Evolutionary conservation across 1,140 invertebrate species (phyloP), one percentile per base, ranked within the genome.

Genomic region (Oreohelix idahoensis): DNA sequence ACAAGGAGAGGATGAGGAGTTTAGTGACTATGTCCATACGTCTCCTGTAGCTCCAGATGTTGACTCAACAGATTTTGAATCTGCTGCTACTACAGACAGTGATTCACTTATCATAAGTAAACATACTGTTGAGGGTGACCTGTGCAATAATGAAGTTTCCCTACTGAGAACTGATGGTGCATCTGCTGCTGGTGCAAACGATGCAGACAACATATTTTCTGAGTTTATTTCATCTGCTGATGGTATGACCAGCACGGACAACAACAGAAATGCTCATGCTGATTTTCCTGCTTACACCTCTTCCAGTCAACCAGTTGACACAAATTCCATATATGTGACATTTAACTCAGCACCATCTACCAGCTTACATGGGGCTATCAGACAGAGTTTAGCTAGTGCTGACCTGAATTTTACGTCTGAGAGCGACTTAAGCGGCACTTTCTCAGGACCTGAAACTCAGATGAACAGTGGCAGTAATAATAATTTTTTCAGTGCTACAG

Each of bases 41-140:
- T 77, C 75, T 23, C 45, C 75, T 11, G 32, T 20, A 29, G 45
- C 11, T n/a, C 26, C 26, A n/a, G 39, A 36, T 51, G 26, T 15
- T 4, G 49, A 77, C 38, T 77, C n/a, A 20, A 53, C 42, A 36
- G 75, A 77, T 36, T 77, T 77, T 53, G 11, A 74, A 35, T n/a
- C 71, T 39, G 38, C 38, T 49, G 10, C 39, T 74, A n/a, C 23
- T 13, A 23, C 71, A 10, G 38, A 1, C 13, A 26, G 38, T 74
- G 38, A 39, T 74, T 39, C 38, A 39, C 23, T 39, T 42, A 0
- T 74, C 11, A 17, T 5, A 4, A 20, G 11, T 39, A 35, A 74
- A 10, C n/a, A 13, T 74, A 36, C 20, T 58, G 8, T 23, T 15
- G 53, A 58, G 2, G 53, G 26, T 23, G 53, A 58, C 4, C 53